Evolutionary conservation across 2,888 invertebrate genomes (phyloP).

Genomic region (Brachyptera risi): DNA sequence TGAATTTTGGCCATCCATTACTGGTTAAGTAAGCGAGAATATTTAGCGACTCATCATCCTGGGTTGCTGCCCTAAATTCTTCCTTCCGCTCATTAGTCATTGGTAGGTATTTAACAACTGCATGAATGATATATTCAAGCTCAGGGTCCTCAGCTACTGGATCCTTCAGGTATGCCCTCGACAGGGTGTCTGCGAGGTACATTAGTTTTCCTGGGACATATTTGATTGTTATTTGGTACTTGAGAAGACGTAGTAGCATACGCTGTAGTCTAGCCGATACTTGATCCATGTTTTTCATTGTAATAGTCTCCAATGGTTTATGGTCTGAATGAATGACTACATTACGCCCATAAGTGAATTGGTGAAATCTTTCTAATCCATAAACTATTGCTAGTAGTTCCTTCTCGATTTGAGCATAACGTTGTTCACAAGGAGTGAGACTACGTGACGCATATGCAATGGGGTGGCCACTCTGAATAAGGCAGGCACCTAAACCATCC

Average conservation of each 20-base stretch:
- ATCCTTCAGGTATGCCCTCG: not conserved
- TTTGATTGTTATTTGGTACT: not conserved
- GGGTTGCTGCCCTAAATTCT: not conserved
- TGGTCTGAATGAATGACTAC: slow-evolving; percentile 20
- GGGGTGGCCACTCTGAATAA: slow-evolving; percentile 40
- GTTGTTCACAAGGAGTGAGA: slow-evolving; percentile 35
- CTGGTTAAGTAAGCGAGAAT: not conserved
- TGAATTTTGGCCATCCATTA: not conserved
- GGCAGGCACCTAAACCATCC: slow-evolving; percentile 38
- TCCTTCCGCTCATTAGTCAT: not conserved
- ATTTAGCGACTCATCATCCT: not conserved
- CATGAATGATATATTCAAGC: not conserved
- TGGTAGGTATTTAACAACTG: not conserved
- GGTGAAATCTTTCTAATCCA: too few relatives aligned
- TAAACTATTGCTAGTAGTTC: slow-evolving; percentile 31
- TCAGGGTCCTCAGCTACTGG: not conserved
- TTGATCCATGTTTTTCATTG: not conserved
- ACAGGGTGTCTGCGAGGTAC: not conserved
- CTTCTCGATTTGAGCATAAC: slow-evolving; percentile 39
- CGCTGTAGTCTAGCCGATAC: not conserved
- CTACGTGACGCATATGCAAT: slow-evolving; percentile 41
- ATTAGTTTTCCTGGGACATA: not conserved
- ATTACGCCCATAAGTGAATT: not conserved
- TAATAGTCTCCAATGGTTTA: slow-evolving; percentile 18
- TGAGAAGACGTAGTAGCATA: not conserved